Evolutionary conservation across 1,140 invertebrate genomes (phyloP).

Genomic region (Drosophila lowei): DNA sequence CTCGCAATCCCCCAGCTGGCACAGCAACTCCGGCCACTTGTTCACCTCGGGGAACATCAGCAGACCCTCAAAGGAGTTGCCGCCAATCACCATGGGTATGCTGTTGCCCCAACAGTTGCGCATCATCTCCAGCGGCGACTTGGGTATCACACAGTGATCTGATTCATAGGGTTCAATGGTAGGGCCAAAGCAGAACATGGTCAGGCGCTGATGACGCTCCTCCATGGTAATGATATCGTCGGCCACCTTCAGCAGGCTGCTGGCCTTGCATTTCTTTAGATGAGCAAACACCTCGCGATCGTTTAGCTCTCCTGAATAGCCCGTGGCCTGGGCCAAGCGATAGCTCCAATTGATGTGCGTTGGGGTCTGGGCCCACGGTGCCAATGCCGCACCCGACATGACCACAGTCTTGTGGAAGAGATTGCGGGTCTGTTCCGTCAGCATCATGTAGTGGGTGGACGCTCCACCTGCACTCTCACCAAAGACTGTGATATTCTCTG

Average conservation of each 20-base stretch:
- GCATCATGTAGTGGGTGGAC: constrained; percentile 85
- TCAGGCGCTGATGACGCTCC: constrained; percentile 66
- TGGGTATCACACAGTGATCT: constrained; percentile 70
- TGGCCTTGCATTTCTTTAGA: constrained; percentile 72
- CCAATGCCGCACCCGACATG: constrained; percentile 81
- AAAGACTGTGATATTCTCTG: constrained; percentile 83
- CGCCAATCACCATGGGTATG: constrained; percentile 83
- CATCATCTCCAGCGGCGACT: constrained; percentile 78
- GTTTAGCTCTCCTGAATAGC: constrained; percentile 58
- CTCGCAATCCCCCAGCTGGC: constrained; percentile 65
- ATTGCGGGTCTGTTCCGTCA: constrained; percentile 84
- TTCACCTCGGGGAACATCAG: constrained; percentile 73
- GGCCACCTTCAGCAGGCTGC: constrained; percentile 84
- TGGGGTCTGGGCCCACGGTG: constrained; percentile 72
- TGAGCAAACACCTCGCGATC: constrained; percentile 63
- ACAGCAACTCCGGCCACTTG: constrained; percentile 72
- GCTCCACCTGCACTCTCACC: constrained; percentile 84
- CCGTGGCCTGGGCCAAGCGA: constrained; percentile 73
- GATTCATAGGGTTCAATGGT: constrained; percentile 78
- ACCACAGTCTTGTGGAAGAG: constrained; percentile 83
- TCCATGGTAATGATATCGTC: constrained; percentile 71
- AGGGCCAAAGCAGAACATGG: constrained; percentile 76
- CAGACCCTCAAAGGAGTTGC: constrained; percentile 82
- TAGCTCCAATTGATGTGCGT: constrained; percentile 69
- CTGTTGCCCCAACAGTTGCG: constrained; percentile 80